phyloP scores from a whole-genome alignment of 1,140 invertebrate genomes.

The Cephus cinctus region DNA sequence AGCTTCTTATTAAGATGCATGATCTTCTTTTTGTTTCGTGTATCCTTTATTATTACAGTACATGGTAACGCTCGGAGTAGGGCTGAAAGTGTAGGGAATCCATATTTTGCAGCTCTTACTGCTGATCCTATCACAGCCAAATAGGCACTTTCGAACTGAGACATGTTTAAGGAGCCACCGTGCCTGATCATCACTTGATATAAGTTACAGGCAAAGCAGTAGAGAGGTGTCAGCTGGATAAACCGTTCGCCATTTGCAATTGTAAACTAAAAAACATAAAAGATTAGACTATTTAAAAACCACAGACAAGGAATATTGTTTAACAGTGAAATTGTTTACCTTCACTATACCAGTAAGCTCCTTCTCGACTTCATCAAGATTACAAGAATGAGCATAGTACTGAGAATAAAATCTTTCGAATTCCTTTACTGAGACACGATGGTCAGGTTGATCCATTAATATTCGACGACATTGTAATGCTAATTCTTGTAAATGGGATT shows the following conservation, averaged over 20 bases:
- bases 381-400: constrained; percentile 52
- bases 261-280: constrained; percentile 33
- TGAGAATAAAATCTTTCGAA: constrained; percentile 54
- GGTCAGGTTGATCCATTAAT: constrained; percentile 58
- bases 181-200: constrained; percentile 59
- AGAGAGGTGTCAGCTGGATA: constrained; percentile 59
- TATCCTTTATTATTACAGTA: constrained; percentile 54
- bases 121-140: constrained; percentile 57
- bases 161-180: constrained; percentile 56
- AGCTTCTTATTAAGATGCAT: constrained; percentile 53
- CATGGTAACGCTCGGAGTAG: constrained; percentile 62
- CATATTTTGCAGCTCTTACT: constrained; percentile 59
- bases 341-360: constrained; percentile 55
- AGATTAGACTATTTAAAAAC: constrained; percentile 17
- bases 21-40: constrained; percentile 44
- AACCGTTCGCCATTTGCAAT: constrained; percentile 40
- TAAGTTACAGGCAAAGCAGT: constrained; percentile 61
- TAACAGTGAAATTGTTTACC: constrained; percentile 45
- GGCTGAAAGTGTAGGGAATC: constrained; percentile 54
- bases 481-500: constrained; percentile 49
- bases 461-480: constrained; percentile 58
- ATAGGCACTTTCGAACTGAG: constrained; percentile 60
- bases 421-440: constrained; percentile 53
- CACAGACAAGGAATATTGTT: constrained; percentile 4
- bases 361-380: constrained; percentile 53